phyloP scores from a whole-genome alignment of 2,113 vertebrate genomes.

The Pantherophis guttatus region DNA sequence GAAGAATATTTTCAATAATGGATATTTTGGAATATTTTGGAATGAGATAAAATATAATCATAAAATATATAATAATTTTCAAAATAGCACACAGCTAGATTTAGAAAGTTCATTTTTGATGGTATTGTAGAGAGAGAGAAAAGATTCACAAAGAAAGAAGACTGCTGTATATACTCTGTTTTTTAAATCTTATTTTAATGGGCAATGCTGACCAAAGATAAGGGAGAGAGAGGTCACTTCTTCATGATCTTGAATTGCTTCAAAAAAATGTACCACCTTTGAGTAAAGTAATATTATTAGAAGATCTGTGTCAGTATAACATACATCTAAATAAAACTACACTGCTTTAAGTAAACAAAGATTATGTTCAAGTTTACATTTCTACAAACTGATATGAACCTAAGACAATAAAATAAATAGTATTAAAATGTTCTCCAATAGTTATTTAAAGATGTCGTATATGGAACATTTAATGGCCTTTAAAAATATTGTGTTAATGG shows the following conservation, averaged over 20 bases:
- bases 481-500: constrained; percentile 2
- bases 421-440: neutral
- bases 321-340: neutral
- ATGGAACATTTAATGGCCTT: neutral
- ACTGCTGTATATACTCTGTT: neutral
- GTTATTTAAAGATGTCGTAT: neutral
- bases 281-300: neutral
- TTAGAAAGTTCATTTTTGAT: neutral
- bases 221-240: neutral
- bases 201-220: neutral
- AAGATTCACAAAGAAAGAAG: neutral
- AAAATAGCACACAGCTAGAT: neutral
- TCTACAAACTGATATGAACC: constrained; percentile 12
- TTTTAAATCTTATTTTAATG: neutral
- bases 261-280: neutral
- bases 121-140: neutral
- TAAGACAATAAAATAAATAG: constrained; percentile 3
- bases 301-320: neutral
- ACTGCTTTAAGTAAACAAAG: neutral
- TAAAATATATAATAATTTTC: constrained; percentile 38
- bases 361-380: constrained; percentile 21
- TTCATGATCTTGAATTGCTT: neutral
- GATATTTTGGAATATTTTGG: neutral
- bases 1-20: neutral
- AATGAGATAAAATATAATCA: constrained; percentile 19